Base-by-base conservation (phyloP, 2,888 invertebrate species). In the Drosophila merina region DNA sequence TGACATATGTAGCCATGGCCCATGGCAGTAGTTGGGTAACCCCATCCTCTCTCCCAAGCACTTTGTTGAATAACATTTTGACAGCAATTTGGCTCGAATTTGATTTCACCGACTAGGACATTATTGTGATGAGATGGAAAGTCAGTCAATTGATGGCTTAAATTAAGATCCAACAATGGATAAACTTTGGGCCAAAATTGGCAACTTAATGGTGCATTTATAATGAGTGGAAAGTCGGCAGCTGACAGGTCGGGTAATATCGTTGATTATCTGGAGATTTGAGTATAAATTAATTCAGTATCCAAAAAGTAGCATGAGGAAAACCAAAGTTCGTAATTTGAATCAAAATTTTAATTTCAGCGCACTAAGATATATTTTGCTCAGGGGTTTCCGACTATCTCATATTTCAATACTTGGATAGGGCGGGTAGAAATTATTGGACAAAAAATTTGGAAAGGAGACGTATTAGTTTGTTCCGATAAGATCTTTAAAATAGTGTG, bases 141-240 rank as follows among this genome's bases (percentile, higher is more conserved):
- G 52, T 50, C 72, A 51, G 60, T 33, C 72, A 59, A 71, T 76
- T 71, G 79, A 76, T 76, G 72, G 64, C 44, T 54, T 31, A 38
- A 52, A 80, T 85, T 72, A 57, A 64, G 71, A 76, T 76, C 63
- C 63, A 67, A 44, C 49, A 40, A 56, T 51, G 60, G 83, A 86
- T 88, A 88, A 88, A 79, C 80, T 81, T 10, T 50, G 45, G 56
- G 54, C 50, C 57, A 56, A 72, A 56, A 69, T 70, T 77, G 74
- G 70, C 74, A 72, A 58, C 58, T 1, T 9, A 12, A 9, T 8
- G 40, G 45, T 28, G 75, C 82, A 86, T 86, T 86, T 66, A 87
- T 86, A 83, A 87, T 75, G 79, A 85, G 82, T 78, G 86, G 81
- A 88, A 88, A 81, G 81, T 86, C 74, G 36, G 48, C 5, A 25